Evolutionary conservation across 2,797 vertebrate genomes (phyloP), one percentile per base, ranked within the genome.

Genomic region (Enteromius mattozi): DNA sequence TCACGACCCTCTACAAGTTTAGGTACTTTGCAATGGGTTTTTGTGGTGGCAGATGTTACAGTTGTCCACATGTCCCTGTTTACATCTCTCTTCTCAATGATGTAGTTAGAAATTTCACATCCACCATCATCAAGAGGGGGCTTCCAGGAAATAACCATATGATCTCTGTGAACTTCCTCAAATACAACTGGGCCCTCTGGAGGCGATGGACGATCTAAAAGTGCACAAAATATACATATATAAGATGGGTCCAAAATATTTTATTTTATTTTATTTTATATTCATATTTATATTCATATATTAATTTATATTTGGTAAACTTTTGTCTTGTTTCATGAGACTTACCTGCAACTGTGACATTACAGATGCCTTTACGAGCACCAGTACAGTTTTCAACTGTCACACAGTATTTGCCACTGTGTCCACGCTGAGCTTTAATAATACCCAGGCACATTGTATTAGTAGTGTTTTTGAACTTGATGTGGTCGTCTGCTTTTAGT

Each of bases 131-230:
- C 98, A 89, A 99, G 92, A 86, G 98, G 98, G 88, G 98, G 97
- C 84, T 99, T 99, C 98, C 98, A 99, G 82, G 97, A 98, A 90
- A 99, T 94, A 47, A 99, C 86, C 97, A 99, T 99, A 88, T 95
- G 94, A 84, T 99, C 96, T 92, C 97, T 97, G 92, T 98, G 97
- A 72, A 99, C 97, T 91, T 99, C 98, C 16, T 99, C 95, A 93
- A 99, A 99, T 88, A 95, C 92, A 89, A 99, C 97, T 5, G 98
- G 98, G 81, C 98, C 98, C 80, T 97, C 93, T 65, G 98, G 98
- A 91, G 98, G 97, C 78, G 94, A 94, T 13, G 98, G 98, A 37
- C 98, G 98, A 90, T 99, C 98, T 99, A 90, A 79, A 49, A 75
- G 74, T 17, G 27, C 12, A 70, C 33, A 70, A 17, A 42, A 79